These are phyloP conservation scores for Graptemys geographica DNA, from an alignment of 2,797 vertebrate genomes.

Conservation along the genomic window DNA sequence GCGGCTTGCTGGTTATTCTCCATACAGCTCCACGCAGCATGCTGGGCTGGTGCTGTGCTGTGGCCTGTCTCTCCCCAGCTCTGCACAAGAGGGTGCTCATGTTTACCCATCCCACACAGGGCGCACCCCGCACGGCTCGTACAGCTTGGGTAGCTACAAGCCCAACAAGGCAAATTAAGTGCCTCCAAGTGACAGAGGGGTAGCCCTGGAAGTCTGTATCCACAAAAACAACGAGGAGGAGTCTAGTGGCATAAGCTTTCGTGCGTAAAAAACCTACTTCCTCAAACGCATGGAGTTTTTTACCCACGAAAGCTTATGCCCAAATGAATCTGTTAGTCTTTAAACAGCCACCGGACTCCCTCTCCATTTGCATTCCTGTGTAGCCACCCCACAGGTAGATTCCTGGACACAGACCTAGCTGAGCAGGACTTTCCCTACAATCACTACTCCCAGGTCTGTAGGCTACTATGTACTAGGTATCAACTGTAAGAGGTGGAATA, in stretches of 20 bases:
- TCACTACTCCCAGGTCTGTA: neutral
- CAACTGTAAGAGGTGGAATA: neutral
- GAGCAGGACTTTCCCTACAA: neutral
- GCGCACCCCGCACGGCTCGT: neutral
- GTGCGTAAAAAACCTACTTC: no score
- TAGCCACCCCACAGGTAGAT: neutral
- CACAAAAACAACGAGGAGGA: no score
- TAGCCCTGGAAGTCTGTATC: no score
- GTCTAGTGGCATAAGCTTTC: no score
- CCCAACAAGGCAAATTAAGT: neutral
- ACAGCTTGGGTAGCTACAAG: neutral
- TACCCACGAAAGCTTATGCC: no score
- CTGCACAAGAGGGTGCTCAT: neutral
- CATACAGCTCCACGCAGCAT: no score
- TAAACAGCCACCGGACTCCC: neutral
- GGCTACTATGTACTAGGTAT: neutral
- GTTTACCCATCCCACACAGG: neutral
- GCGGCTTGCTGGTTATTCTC: no score
- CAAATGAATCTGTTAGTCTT: no score
- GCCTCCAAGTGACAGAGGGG: neutral
- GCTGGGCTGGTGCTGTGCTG: neutral
- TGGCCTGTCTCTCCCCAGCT: neutral
- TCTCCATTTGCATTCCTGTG: neutral
- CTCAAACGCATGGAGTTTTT: no score
- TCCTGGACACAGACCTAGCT: neutral